Conservation (phyloP, 2,797 vertebrate genomes). For the Alcedo atthis region DNA sequence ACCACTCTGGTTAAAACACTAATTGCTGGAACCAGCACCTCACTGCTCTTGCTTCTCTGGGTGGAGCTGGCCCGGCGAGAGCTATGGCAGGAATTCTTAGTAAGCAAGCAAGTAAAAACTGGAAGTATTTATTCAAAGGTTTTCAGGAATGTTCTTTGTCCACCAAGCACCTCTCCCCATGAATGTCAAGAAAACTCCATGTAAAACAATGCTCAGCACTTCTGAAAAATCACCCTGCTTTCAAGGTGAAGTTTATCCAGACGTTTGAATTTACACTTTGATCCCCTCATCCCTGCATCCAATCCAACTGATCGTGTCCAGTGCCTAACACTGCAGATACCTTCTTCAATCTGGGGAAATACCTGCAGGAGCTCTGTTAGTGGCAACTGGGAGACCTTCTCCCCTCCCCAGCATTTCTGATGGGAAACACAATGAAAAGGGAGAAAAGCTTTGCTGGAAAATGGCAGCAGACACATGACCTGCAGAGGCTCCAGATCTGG, state of each 20-base stretch:
- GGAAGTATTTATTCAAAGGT: conserved; percentile 53
- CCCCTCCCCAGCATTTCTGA: neutral
- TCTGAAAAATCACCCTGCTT: neutral
- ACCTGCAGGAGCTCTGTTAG: neutral
- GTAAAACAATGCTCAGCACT: neutral
- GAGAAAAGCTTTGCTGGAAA: neutral
- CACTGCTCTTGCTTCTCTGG: conserved; percentile 8
- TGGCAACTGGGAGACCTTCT: neutral
- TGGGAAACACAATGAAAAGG: neutral
- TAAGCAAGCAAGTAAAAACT: conserved; percentile 69
- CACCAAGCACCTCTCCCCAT: neutral
- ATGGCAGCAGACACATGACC: neutral
- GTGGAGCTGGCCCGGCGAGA: conserved; percentile 27
- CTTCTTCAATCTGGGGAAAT: neutral
- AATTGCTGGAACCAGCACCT: conserved; percentile 52
- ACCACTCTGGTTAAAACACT: conserved; percentile 50
- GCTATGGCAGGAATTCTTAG: conserved; percentile 64
- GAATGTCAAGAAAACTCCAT: neutral
- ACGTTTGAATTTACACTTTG: neutral
- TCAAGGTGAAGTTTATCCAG: neutral
- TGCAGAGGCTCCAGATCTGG: neutral
- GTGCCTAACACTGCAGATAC: neutral
- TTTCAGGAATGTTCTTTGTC: conserved; percentile 63
- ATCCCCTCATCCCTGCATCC: neutral
- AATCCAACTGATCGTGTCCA: neutral